Evolutionary conservation across 2,113 vertebrate genomes (phyloP), one percentile per base, ranked within the genome.

Genomic region (Tragelaphus imberbis): DNA sequence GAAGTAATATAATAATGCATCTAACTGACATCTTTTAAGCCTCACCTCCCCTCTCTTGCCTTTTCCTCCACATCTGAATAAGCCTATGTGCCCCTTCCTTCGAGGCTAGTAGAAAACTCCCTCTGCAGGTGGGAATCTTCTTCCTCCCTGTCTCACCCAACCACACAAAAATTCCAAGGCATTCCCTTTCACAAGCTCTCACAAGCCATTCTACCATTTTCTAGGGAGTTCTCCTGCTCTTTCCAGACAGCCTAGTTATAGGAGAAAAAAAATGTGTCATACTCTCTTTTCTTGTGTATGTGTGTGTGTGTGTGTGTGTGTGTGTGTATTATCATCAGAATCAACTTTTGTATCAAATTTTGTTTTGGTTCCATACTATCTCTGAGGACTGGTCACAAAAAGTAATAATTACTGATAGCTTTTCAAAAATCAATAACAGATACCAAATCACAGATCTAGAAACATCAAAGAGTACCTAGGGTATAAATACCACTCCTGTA

Each of bases 31-130:
- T 47, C 61, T 56, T 71, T 84, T 71, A 27, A 84, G 36, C 28
- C 14, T 84, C 17, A n/a, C 2, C 25, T 21, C 84, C n/a, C 10
- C n/a, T 33, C 9, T 92, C 53, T 16, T 1, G 0, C 25, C 33
- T 56, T 40, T 55, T 84, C 27, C 51, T 27, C 49, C 28, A 71
- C 9, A 68, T 56, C 51, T 68, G 51, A 28, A 56, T 36, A 84
- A 71, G 36, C 28, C 49, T 33, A 55, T 7, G 33, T 84, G 27
- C 12, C 65, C 49, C 49, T 55, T 80, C 30, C 21, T 91, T 65
- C 2, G 0, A 27, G 36, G 13, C 19, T 16, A 4, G 33, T 56
- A 71, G n/a, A 49, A 92, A 84, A 36, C 30, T 44, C 56, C 19
- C 36, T 28, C 90, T 3, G 21, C 8, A 36, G 5, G 30, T 8